Evolutionary conservation across 2,888 invertebrate genomes (phyloP).

Genomic region (Byasa hedistus): DNA sequence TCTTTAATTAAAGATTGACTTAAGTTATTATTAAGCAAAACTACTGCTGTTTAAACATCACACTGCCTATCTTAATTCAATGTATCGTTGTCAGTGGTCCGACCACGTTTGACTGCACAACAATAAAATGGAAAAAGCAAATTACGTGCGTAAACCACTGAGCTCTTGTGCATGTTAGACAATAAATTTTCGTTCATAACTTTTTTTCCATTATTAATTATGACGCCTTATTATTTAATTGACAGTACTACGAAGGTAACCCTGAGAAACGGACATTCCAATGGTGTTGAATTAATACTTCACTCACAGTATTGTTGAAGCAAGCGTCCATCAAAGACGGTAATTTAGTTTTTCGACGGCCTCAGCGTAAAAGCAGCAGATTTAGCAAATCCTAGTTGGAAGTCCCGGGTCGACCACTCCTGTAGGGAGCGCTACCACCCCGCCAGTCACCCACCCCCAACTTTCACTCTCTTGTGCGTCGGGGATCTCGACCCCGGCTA

Average conservation of each 20-base stretch:
- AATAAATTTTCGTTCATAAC: too few species aligned
- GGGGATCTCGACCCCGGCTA: slow-evolving; percentile 64
- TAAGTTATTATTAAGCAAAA: too few species aligned
- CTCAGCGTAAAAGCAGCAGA: slow-evolving; percentile 67
- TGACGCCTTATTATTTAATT: not conserved
- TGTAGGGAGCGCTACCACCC: slow-evolving; percentile 61
- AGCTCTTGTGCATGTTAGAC: too few species aligned
- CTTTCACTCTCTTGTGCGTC: slow-evolving; percentile 76
- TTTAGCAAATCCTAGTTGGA: slow-evolving; percentile 75
- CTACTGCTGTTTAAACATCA: too few species aligned
- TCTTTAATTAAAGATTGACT: too few species aligned
- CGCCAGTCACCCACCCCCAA: slow-evolving; percentile 66
- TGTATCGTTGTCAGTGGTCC: too few species aligned
- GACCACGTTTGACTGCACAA: too few species aligned
- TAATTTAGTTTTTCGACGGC: slow-evolving; percentile 46
- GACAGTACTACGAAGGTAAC: not conserved
- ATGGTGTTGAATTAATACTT: not conserved
- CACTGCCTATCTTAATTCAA: too few species aligned
- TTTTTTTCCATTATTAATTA: not conserved
- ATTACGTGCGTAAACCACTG: too few species aligned
- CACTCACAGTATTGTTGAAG: slow-evolving; percentile 1
- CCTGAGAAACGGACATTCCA: not conserved
- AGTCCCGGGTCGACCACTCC: slow-evolving; percentile 75
- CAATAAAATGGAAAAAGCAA: too few species aligned
- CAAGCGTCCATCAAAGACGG: slow-evolving; percentile 5